Base-by-base conservation (phyloP, 2,888 invertebrate genomes). In the Cheilosia variabilis region DNA sequence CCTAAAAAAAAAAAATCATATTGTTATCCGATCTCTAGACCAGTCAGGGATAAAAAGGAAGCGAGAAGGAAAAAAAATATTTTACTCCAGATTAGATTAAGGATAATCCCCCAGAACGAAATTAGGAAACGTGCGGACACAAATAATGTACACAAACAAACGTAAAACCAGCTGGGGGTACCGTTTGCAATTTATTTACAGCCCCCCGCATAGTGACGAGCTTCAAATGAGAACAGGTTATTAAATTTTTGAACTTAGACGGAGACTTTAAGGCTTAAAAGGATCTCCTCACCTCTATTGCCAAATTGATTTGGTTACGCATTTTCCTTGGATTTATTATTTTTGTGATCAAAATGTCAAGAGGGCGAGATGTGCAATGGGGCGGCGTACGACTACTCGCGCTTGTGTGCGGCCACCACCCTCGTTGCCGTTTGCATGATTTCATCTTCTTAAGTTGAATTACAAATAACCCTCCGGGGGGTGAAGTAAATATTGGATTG, bases 371-470 rank as follows among this genome's bases (percentile, higher is more conserved):
- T 78, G 72, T 77, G 78, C 78, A 34, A 41, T 10, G 22, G 9
- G 31, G 9, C 22, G 45, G 63, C 68, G 41, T 50, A 43, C 7
- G 31, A 31, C 1, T 15, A 24, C 37, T 53, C 37, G 7, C 43
- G 2, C 13, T 17, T 45, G 6, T 2, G 2, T 17, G 17, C 17
- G 15, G 22, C 55, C 34, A 47, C 55, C 43, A 50, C 57, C 60
- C 80, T 62, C 68, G 34, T 66, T 60, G 45, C 71, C 22, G 65
- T 79, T 57, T 76, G 71, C 80, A 80, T 68, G 86, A 86, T 77
- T 86, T 76, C 86, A 86, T 86, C 86, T 76, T 66, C 71, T 81
- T 81, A 86, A 86, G 76, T 86, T 81, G 66, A 86, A 86, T 81
- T 72, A 68, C 76, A 81, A 86, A 86, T 86, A 86, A 86, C 86